phyloP scores from a whole-genome alignment of 2,888 invertebrate genomes.

The Hirudinaria manillensis region DNA sequence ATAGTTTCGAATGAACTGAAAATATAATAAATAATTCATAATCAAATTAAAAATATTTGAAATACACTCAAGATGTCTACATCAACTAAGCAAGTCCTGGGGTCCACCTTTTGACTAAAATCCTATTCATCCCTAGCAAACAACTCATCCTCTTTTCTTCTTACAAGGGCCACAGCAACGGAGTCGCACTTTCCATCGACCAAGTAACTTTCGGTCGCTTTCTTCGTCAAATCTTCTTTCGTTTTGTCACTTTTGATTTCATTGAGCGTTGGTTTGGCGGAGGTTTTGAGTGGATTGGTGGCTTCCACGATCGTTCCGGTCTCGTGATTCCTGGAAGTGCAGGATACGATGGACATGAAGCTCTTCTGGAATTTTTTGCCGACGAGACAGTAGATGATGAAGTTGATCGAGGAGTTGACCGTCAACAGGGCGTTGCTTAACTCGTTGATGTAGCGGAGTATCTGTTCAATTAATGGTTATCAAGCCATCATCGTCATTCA shows the following conservation, averaged over 20 bases:
- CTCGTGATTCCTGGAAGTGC: background rate
- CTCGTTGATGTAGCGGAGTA: conserved; percentile 17
- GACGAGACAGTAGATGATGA: conserved; percentile 20
- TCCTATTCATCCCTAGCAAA: too few relatives aligned
- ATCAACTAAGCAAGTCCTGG: too few relatives aligned
- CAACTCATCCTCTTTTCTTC: too few relatives aligned
- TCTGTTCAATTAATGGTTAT: background rate
- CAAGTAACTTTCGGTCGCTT: background rate
- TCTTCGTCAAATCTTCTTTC: background rate
- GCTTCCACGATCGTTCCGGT: background rate
- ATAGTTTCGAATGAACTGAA: too few relatives aligned
- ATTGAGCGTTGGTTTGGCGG: background rate
- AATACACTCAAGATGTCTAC: too few relatives aligned
- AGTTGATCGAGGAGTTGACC: conserved; percentile 20
- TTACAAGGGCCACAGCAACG: too few relatives aligned
- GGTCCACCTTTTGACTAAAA: too few relatives aligned
- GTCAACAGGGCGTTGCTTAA: conserved; percentile 9
- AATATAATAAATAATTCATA: too few relatives aligned
- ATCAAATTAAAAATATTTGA: too few relatives aligned
- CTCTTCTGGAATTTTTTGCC: conserved; percentile 11
- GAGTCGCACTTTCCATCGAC: too few relatives aligned
- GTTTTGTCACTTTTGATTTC: background rate
- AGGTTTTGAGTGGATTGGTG: background rate
- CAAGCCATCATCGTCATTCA: background rate
- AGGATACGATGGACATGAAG: background rate